These are phyloP conservation scores for Pectinophora gossypiella DNA, from an alignment of 1,140 invertebrate genomes.

Conservation along the genomic window DNA sequence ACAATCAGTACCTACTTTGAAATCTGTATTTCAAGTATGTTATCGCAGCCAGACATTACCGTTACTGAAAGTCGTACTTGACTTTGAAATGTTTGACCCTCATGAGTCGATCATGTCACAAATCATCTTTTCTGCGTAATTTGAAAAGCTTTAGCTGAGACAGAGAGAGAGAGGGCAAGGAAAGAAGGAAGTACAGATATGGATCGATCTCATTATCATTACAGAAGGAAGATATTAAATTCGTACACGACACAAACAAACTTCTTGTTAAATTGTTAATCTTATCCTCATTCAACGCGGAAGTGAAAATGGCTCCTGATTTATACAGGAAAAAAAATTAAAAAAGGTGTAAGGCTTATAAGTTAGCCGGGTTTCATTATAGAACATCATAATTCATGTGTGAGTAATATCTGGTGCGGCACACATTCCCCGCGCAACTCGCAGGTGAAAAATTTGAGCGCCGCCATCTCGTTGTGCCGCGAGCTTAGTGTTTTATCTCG, in stretches of 20 bases:
- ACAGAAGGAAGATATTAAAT: no score
- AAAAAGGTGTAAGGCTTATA: constrained; percentile 32
- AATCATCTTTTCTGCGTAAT: no score
- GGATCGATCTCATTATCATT: no score
- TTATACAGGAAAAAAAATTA: background rate
- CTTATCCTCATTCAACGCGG: background rate
- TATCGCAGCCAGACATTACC: no score
- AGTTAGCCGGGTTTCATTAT: constrained; percentile 58
- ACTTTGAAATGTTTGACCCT: no score
- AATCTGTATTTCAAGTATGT: no score
- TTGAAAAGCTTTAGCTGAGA: no score
- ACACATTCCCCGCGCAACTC: constrained; percentile 45
- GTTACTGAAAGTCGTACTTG: no score
- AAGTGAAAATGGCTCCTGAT: background rate
- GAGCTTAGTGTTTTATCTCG: constrained; percentile 72
- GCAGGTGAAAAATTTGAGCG: constrained; percentile 71
- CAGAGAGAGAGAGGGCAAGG: no score
- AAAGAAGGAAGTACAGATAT: no score
- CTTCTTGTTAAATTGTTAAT: background rate
- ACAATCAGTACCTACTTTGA: no score
- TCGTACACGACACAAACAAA: background rate
- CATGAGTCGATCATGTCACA: no score
- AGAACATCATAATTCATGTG: constrained; percentile 59
- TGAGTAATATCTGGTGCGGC: constrained; percentile 61
- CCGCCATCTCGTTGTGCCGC: constrained; percentile 46